Evolutionary conservation across 1,140 invertebrate species (phyloP), one percentile per base, ranked within the genome.

Genomic region (Drosophila serrata): DNA sequence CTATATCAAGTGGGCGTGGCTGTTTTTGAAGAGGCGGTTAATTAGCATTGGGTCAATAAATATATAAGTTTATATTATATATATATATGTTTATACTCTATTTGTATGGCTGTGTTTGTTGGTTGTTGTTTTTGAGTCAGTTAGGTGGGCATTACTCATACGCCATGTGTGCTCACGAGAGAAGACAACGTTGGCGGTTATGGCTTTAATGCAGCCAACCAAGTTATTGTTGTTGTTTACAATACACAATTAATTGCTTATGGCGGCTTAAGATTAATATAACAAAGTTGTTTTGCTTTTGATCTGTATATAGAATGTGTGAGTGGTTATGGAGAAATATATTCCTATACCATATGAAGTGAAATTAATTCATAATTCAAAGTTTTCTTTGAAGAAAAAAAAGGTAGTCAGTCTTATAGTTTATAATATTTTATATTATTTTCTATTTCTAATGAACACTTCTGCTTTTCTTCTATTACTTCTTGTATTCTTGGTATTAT

Each of bases 1-100:
- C 31, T n/a, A 69, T 69, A 45, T 37, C 27, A 61, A 69, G 79
- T 59, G 75, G 81, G 81, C 72, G 75, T 82, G 49, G 61, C 61
- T 43, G 17, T 55, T 42, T 42, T 61, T 48, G 62, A 80, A 69
- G 55, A 42, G 75, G 79, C 79, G 67, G 56, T 81, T 87, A 87
- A 87, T 87, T 87, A 87, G 75, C 82, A 48, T 35, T 59, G 53
- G 48, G 55, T 75, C 22, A 49, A 39, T 33, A 27, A 58, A 63
- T 24, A 17, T 40, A 17, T 48, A 31, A 22, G 40, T 37, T 6
- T 15, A 27, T 15, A 24, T 27, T 27, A 1, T 24, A n/a, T 27
- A 3, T 19, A 7, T 6, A 27, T 6, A 27, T 19, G 13, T 57
- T 57, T 24, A 64, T 40, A n/a, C 49, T 35, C 13, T 9, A 17